Percentiles rank a stretch among this genome's conserved stretches.
phyloP scores from a whole-genome alignment of 2,797 vertebrate species.

The Pteronotus mesoamericanus region DNA sequence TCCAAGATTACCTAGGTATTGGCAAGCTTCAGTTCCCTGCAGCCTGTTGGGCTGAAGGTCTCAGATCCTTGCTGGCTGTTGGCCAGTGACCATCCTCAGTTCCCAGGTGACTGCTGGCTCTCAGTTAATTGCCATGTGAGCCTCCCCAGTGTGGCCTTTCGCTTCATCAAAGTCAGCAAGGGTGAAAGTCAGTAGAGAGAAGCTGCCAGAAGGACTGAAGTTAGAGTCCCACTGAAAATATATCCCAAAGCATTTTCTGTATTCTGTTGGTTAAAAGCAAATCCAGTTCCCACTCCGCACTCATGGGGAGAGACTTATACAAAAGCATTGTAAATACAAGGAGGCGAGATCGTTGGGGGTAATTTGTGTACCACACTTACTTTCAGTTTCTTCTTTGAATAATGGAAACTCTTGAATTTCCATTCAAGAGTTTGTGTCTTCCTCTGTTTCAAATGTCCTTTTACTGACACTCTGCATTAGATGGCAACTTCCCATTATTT shows the following conservation, averaged over 20 bases:
- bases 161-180: background rate
- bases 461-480: background rate
- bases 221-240: background rate
- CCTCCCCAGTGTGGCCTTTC: background rate
- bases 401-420: background rate
- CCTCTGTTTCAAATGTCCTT: background rate
- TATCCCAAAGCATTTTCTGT: background rate
- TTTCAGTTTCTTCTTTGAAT: background rate
- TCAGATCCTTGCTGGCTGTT: background rate
- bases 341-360: fast-evolving
- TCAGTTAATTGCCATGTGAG: background rate
- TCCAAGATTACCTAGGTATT: background rate
- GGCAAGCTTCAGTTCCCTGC: background rate
- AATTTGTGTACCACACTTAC: background rate
- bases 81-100: no score
- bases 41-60: background rate
- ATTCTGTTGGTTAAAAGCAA: background rate
- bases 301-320: background rate
- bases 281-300: background rate
- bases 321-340: background rate
- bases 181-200: background rate
- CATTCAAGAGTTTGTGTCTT: background rate
- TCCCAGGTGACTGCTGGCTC: background rate
- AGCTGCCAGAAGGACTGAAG: background rate
- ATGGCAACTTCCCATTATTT: background rate